Evolutionary conservation across 1,140 invertebrate species (phyloP).

Genomic region (Yoshiicerus persimilis): DNA sequence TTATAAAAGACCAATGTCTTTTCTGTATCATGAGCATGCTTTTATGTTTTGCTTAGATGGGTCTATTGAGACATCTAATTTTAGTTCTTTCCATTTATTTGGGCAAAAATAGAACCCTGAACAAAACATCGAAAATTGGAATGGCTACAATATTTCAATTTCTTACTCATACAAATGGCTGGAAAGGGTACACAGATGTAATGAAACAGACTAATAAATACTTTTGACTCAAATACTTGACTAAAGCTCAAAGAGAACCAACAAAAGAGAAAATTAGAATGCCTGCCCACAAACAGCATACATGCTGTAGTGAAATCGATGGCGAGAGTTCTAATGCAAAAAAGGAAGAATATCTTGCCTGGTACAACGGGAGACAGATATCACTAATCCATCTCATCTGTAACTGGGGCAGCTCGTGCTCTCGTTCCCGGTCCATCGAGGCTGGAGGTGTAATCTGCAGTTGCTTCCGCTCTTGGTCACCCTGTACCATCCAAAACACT

Average conservation of each 20-base stretch:
- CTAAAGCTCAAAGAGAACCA: neutral
- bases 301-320: neutral
- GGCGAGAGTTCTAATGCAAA: neutral
- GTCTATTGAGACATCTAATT: too few species aligned
- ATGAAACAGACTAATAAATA: neutral
- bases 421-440: conserved; percentile 56
- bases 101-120: neutral
- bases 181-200: neutral
- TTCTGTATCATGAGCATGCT: too few species aligned
- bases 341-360: conserved; percentile 49
- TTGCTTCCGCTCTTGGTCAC: conserved; percentile 50
- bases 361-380: conserved; percentile 56
- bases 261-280: neutral
- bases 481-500: conserved; percentile 44
- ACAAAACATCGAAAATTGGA: neutral
- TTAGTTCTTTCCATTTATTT: neutral
- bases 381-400: conserved; percentile 57
- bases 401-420: conserved; percentile 55
- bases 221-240: neutral
- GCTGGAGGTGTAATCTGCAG: conserved; percentile 53
- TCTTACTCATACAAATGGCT: neutral
- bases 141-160: neutral
- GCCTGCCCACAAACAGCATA: neutral
- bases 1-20: too few species aligned
- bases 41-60: too few species aligned